Base-by-base conservation (phyloP, 1,140 invertebrate genomes). In the Heterodera schachtii region DNA sequence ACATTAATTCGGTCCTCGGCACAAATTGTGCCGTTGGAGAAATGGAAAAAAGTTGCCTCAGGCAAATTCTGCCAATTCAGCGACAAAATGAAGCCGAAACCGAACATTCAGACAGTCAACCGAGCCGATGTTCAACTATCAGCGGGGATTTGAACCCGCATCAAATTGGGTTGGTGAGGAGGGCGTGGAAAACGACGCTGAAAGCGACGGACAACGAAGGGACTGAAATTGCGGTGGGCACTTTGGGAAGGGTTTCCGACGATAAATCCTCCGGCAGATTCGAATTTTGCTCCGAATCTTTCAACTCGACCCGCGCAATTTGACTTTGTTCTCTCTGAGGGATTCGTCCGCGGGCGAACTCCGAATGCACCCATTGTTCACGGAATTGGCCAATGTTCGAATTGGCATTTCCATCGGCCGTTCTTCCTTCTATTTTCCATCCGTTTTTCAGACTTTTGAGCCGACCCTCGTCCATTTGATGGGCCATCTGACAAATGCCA, bases 111-210 rank as follows among this genome's bases (percentile, higher is more conserved):
- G 84, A 46, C 83, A 87, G 81, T 83, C 80, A 43, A 79, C 85
- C 16, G 85, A 86, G 73, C 85, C 85, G 46, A 87, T 84, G 73
- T 86, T 86, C 70, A 75, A 86, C 71, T n/a, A 86, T 86, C 44
- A 84, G 76, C 70, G 85, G 85, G 7, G 85, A 86, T 73, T 71
- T 86, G 46, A 87, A 79, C 57, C 85, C 86, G 2, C 84, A 88
- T 5, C 85, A 86, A 81, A 82, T 86, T 41, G 49, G 69, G 5
- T 70, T 80, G 13, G 81, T 86, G 19, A 88, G 87, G 47, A 47
- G 86, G 11, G 84, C 52, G 19, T 86, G 85, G 85, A 86, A 87
- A 75, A 43, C 78, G 81, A 69, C 87, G 7, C 79, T 86, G 79
- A 86, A 86, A 81, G 60, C 73, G 13, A 47, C 80, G 2, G 78